phyloP scores from a whole-genome alignment of 2,113 vertebrate species.

The Haliaeetus leucogaster region DNA sequence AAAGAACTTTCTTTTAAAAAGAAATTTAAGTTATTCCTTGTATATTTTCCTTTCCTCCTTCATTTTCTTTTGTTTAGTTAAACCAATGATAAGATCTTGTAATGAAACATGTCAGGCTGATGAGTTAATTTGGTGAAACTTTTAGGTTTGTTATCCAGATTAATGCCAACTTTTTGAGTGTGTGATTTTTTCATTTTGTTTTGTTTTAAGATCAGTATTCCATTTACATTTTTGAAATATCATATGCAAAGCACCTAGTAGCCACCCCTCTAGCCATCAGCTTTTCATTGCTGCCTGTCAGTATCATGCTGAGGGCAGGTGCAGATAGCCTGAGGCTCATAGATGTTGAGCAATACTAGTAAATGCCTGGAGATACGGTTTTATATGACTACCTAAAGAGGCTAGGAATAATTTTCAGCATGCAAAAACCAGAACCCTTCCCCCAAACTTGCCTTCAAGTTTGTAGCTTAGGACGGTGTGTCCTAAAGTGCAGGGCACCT shows the following conservation, averaged over 20 bases:
- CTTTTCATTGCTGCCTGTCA: slow-evolving; percentile 23
- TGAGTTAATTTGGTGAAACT: slow-evolving; percentile 14
- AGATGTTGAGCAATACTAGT: not conserved
- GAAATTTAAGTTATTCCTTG: not conserved
- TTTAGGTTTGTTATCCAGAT: not conserved
- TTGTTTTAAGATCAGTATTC: not conserved
- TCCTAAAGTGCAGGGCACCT: not conserved
- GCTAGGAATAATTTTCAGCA: not conserved
- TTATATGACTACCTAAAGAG: not conserved
- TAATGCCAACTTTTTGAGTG: not conserved
- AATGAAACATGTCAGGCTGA: not conserved
- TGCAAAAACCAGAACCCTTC: not conserved
- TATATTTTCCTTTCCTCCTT: not conserved
- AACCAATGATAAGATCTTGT: not conserved
- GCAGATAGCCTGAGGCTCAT: not conserved
- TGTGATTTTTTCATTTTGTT: too few species aligned
- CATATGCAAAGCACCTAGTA: not conserved
- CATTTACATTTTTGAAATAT: not conserved
- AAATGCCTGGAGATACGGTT: not conserved
- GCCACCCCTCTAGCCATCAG: not conserved
- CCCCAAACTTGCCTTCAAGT: not conserved
- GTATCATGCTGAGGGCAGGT: slow-evolving; percentile 31
- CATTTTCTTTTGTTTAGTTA: not conserved
- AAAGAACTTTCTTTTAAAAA: not conserved
- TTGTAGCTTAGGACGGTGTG: not conserved